These are phyloP conservation scores for Vespertilio murinus DNA, from an alignment of 2,797 vertebrate species.

Conservation along the genomic window DNA sequence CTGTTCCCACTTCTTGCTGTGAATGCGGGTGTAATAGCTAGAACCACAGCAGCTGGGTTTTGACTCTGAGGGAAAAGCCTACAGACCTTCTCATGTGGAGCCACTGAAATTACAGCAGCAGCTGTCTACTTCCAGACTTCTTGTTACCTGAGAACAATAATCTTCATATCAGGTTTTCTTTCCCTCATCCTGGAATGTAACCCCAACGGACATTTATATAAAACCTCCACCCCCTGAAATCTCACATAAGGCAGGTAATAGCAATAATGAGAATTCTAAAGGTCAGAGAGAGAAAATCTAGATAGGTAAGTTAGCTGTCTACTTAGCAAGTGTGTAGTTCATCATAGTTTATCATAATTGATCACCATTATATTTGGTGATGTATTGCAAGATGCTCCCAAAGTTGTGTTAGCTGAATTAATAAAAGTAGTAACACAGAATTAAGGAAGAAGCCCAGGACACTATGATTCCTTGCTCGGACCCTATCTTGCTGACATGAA, in stretches of 20 bases:
- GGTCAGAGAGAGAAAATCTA: neutral
- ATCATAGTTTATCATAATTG: neutral
- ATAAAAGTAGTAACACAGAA: neutral
- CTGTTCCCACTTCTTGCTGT: neutral
- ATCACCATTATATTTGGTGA: neutral
- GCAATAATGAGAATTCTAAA: neutral
- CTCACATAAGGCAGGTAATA: neutral
- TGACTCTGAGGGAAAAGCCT: neutral
- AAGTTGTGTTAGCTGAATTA: neutral
- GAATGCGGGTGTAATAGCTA: neutral
- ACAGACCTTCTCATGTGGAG: neutral
- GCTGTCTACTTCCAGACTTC: neutral
- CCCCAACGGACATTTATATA: neutral
- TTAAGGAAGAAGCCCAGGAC: neutral
- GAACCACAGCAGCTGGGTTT: neutral
- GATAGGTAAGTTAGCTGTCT: neutral
- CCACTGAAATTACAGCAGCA: neutral
- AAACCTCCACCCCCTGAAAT: neutral
- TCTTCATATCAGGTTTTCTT: neutral
- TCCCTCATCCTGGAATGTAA: neutral
- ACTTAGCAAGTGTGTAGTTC: neutral
- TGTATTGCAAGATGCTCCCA: neutral
- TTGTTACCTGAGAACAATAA: too few species aligned
- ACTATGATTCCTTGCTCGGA: neutral
- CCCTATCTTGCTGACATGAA: neutral